phyloP scores from a whole-genome alignment of 37 sponge, comb jelly and placozoan genomes.

The Petrosia ficiformis region DNA sequence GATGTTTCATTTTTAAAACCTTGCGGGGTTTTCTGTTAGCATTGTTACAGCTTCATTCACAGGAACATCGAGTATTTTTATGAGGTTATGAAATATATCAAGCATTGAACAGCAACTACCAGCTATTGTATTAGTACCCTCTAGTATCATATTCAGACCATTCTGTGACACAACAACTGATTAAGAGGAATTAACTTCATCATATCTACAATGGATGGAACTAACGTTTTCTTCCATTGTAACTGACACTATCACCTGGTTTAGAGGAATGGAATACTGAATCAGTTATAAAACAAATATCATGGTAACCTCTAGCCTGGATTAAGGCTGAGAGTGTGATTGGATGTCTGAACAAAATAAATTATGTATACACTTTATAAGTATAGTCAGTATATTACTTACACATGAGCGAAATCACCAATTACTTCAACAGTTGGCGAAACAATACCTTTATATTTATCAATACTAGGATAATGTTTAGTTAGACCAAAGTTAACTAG shows the following conservation, averaged over 20 bases:
- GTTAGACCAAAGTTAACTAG: conserved; percentile 52
- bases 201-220: background rate
- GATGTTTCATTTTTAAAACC: conserved; percentile 18
- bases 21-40: conserved; percentile 50
- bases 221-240: conserved; percentile 18
- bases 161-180: conserved; percentile 39
- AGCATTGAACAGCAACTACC: conserved; percentile 54
- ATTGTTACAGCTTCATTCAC: conserved; percentile 30
- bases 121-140: conserved; percentile 32
- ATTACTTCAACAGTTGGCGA: conserved; percentile 46
- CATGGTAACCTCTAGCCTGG: conserved; percentile 14
- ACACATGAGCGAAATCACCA: conserved; percentile 45
- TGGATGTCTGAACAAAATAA: conserved; percentile 35
- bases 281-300: conserved; percentile 37
- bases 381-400: background rate
- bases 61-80: conserved; percentile 24
- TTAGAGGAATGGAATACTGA: conserved; percentile 16
- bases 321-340: conserved; percentile 23
- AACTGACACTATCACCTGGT: conserved; percentile 15
- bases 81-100: conserved; percentile 27
- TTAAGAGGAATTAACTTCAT: background rate
- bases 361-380: background rate
- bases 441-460: conserved; percentile 18
- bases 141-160: conserved; percentile 8
- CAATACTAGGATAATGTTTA: conserved; percentile 18